Base-by-base conservation (phyloP, 2,888 invertebrate species). In the Hipparchia sbordonii region DNA sequence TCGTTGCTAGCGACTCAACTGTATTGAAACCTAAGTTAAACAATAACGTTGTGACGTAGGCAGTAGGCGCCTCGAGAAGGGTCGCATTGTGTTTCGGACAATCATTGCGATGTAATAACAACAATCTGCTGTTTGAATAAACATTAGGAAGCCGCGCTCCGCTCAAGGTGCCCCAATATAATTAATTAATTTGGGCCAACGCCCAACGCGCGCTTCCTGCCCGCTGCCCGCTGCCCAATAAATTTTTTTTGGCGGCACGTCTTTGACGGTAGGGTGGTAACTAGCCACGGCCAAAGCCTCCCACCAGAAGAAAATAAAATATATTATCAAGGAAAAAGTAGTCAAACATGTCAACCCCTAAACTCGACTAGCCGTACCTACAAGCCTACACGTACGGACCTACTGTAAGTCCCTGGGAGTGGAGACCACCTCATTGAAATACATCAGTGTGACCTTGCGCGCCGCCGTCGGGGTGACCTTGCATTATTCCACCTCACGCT, bases 381-480 rank as follows among this genome's bases (percentile, higher is more conserved):
- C 39, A 39, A 39, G 39, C 5, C 5, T 4, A 2, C 39, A 39
- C 39, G 5, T 39, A 39, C 23, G 39, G 5, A 39, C 39, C 23
- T 10, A 12, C 12, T 54, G 8, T 48, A 48, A 8, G 54, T 54
- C 54, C 54, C 13, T 56, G 56, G 13, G n/a, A 12, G 10, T 56
- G 54, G n/a, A 56, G 6, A n/a, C 54, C n/a, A 56, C n/a, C 54
- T n/a, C n/a, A n/a, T 56, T 56, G 54, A 56, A 56, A 56, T 56
- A 13, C 56, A 6, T 56, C 13, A 56, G 56, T 2, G 7, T 7
- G 56, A 56, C 56, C 56, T 56, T 56, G 13, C 6, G 6, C 13
- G n/a, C 8, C 13, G 56, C 13, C 0, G 56, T 13, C 13, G n/a
- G 3, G 60, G 45, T 33, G 45, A 45, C 61, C 61, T 61, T 9